These are phyloP conservation scores for Drosophila pullipes DNA, from an alignment of 2,888 invertebrate species.

Conservation along the genomic window DNA sequence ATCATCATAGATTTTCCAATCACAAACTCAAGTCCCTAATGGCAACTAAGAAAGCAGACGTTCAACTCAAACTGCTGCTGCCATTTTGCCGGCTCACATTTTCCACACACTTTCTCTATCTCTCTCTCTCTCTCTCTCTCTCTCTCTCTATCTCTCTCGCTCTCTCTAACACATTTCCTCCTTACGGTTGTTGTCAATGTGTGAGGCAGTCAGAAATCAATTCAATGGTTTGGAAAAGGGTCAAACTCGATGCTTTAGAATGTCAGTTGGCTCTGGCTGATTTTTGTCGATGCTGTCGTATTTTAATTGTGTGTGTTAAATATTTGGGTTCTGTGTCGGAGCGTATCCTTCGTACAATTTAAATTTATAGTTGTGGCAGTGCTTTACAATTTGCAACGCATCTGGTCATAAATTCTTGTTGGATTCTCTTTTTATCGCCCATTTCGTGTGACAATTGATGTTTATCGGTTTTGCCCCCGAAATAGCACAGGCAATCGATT, in stretches of 20 bases:
- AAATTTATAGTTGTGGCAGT: conserved; percentile 63
- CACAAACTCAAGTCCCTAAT: conserved; percentile 61
- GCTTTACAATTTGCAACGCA: conserved; percentile 42
- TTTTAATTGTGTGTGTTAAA: conserved; percentile 76
- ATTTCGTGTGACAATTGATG: conserved; percentile 61
- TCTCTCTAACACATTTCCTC: background rate
- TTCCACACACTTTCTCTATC: conserved; percentile 4
- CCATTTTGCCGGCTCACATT: conserved; percentile 35
- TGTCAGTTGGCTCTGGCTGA: conserved; percentile 41
- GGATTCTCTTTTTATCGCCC: conserved; percentile 18
- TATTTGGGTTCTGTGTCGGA: conserved; percentile 52
- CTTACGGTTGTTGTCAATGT: conserved; percentile 20
- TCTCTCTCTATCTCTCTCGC: conserved; percentile 4
- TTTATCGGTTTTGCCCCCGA: conserved; percentile 36
- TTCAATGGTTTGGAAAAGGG: conserved; percentile 80
- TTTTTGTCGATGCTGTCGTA: conserved; percentile 59
- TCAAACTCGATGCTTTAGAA: conserved; percentile 39
- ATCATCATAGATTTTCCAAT: conserved; percentile 73
- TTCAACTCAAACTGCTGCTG: conserved; percentile 13
- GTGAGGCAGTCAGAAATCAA: conserved; percentile 49
- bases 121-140: background rate
- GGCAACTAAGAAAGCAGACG: conserved; percentile 13
- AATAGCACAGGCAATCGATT: conserved; percentile 31
- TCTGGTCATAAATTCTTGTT: conserved; percentile 59
- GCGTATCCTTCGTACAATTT: conserved; percentile 35